Evolutionary conservation across 2,888 invertebrate species (phyloP).

Genomic region (Antheraea yamamai): DNA sequence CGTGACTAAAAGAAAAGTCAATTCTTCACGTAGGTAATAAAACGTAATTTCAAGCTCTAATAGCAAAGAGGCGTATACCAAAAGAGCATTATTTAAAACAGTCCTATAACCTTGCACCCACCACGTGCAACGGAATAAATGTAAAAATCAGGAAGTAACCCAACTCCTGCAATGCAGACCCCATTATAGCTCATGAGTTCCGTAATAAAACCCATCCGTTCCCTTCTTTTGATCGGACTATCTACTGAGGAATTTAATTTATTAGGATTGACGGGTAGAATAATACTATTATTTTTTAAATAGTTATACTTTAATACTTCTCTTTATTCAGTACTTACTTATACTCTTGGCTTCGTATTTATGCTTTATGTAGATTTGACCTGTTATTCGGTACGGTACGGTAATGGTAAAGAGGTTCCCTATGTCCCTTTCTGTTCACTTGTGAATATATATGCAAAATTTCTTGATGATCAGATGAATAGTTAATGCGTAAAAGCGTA

Average conservation of each 20-base stretch:
- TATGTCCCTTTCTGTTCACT: no score
- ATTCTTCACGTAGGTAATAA: background rate
- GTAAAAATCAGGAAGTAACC: constrained; percentile 55
- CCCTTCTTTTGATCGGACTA: constrained; percentile 57
- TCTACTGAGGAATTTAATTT: constrained; percentile 17
- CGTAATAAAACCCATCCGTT: constrained; percentile 58
- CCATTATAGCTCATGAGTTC: constrained; percentile 32
- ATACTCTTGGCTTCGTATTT: no score
- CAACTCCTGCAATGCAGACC: constrained; percentile 45
- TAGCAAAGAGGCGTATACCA: background rate
- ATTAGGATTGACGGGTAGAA: constrained; percentile 24
- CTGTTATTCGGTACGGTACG: no score
- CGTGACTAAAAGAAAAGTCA: background rate
- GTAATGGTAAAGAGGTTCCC: no score
- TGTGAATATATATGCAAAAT: no score
- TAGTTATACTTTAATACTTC: background rate
- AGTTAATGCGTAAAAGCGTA: no score
- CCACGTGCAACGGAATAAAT: constrained; percentile 32
- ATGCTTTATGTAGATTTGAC: no score
- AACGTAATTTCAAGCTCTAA: background rate
- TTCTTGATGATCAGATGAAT: no score
- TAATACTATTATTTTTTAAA: constrained; percentile 15
- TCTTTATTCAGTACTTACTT: background rate
- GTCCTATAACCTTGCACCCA: constrained; percentile 3
- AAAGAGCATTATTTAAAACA: constrained; percentile 2